Base-by-base conservation (phyloP, 2,113 vertebrate species). In the Aplodontia rufa region DNA sequence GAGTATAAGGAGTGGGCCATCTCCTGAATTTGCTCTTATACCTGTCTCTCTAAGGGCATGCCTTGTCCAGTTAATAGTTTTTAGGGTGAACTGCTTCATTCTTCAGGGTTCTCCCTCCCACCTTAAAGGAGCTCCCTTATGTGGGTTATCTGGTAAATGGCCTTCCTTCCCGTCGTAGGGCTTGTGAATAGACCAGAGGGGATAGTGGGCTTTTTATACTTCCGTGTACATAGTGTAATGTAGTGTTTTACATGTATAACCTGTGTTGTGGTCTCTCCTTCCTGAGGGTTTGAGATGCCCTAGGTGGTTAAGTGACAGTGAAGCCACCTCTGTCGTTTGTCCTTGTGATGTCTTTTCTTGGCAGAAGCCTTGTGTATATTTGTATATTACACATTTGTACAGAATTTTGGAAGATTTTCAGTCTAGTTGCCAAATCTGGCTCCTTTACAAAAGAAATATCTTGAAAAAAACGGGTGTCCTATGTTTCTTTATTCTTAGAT, bases 361-460 rank as follows among this genome's bases (percentile, higher is more conserved):
- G 6, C 97, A 98, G 64, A 98, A 97, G 87, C 98, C 98, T 98
- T 97, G 95, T 98, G 98, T 98, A 98, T 97, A 99, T 98, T 98
- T 99, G 98, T 98, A 98, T 98, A 97, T 98, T 98, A 98, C 69
- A 97, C 98, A 98, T 99, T 98, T 99, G 98, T 98, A 98, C 98
- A 99, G 98, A 98, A 97, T 99, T 98, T 98, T 98, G 98, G 98
- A 98, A 98, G 96, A 98, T 98, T 98, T 98, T 98, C 98, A 98
- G 98, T 98, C 98, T 98, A 98, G 98, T 98, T 98, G 98, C 98
- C 98, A 98, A 69, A 97, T 98, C 97, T 97, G 98, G 98, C 98
- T 98, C 97, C 98, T 98, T 98, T 99, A 98, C 98, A 98, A 97
- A 98, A 98, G 98, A 98, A 99, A 98, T 98, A 98, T 96, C 98